Evolutionary conservation across 2,888 invertebrate species (phyloP).

Genomic region (Bhutanitis thaidina): DNA sequence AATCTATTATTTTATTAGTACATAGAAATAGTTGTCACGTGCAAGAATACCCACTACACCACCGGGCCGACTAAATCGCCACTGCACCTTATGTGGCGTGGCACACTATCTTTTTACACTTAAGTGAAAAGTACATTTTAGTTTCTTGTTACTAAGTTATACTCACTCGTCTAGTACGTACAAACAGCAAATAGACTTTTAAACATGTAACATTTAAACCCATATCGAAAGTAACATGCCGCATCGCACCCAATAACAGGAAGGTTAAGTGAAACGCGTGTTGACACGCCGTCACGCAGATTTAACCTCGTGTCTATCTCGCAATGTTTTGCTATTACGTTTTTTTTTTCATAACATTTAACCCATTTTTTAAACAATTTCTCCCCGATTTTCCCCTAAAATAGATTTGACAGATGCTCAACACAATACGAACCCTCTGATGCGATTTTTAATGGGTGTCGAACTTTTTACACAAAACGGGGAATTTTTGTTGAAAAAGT

Average conservation of each 20-base stretch:
- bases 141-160: too few relatives aligned
- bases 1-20: too few relatives aligned
- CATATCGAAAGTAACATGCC: not conserved
- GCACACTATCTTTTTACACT: too few relatives aligned
- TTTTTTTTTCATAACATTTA: slow-evolving; percentile 63
- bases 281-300: slow-evolving; percentile 36
- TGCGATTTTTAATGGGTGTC: slow-evolving; percentile 71
- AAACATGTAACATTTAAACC: not conserved
- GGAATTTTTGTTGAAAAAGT: slow-evolving; percentile 44
- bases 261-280: slow-evolving; percentile 45
- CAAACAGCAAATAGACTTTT: not conserved
- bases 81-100: too few relatives aligned
- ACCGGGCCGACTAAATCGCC: too few relatives aligned
- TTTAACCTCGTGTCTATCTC: slow-evolving; percentile 49
- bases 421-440: slow-evolving; percentile 50
- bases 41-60: too few relatives aligned
- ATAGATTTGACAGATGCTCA: slow-evolving; percentile 66
- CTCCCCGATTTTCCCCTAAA: slow-evolving; percentile 53
- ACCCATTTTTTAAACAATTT: slow-evolving; percentile 77
- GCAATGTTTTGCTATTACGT: slow-evolving; percentile 56
- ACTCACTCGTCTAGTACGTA: too few relatives aligned
- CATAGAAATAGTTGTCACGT: too few relatives aligned
- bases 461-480: slow-evolving; percentile 51
- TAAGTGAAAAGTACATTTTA: too few relatives aligned
- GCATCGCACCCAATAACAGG: not conserved